Evolutionary conservation across 2,797 vertebrate genomes (phyloP).

Genomic region (Salmo trutta): DNA sequence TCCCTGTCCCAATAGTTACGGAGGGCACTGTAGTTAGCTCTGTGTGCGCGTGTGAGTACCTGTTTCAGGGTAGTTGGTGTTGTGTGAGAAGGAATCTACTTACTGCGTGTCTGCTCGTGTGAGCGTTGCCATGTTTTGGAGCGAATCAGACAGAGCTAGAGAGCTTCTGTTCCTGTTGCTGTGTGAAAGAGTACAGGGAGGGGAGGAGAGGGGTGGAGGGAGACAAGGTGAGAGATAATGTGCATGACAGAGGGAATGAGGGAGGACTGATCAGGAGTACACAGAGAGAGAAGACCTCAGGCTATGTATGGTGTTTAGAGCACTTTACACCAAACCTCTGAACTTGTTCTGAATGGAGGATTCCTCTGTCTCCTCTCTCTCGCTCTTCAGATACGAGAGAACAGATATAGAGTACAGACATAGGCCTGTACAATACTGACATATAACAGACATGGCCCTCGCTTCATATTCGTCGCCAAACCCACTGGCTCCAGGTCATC

Average conservation of each 20-base stretch:
- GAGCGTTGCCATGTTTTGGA: not conserved
- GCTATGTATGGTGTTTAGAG: slow-evolving; percentile 4
- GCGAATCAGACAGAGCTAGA: slow-evolving; percentile 30
- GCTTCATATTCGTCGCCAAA: no score
- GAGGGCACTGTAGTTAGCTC: no score
- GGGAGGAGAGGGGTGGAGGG: slow-evolving; percentile 31
- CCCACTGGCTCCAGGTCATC: no score
- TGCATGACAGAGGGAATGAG: slow-evolving; percentile 24
- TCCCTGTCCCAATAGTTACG: no score
- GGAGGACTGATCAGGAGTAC: slow-evolving; percentile 30
- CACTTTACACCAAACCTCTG: not conserved
- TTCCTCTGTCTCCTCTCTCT: not conserved
- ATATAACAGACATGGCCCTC: no score
- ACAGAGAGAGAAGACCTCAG: slow-evolving; percentile 19
- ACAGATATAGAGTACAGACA: not conserved
- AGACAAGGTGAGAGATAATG: slow-evolving; percentile 30
- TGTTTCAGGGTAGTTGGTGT: slow-evolving; percentile 3
- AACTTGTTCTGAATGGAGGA: not conserved
- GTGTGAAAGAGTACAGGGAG: slow-evolving; percentile 44
- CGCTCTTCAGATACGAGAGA: not conserved
- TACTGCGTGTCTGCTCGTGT: not conserved
- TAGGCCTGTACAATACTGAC: no score
- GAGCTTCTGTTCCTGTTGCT: slow-evolving; percentile 40
- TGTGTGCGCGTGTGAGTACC: slow-evolving; percentile 18
- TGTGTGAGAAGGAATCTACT: not conserved